A percentile compares a stretch with the other conserved stretches of the same genome.
Evolutionary conservation across 2,113 vertebrate species (phyloP).

Genomic region (Oceanites oceanicus): DNA sequence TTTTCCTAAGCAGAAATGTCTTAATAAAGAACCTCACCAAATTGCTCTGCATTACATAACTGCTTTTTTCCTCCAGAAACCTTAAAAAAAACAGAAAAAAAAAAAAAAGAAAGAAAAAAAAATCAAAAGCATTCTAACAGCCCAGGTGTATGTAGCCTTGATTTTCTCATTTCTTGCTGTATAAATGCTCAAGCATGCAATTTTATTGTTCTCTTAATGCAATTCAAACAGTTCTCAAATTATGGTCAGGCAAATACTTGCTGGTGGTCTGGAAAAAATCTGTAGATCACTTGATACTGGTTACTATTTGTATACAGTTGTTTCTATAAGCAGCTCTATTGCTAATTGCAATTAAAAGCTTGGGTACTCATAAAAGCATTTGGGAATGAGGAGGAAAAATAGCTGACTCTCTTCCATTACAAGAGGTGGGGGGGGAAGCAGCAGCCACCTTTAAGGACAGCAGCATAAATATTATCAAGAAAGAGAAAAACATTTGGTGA

Average conservation of each 20-base stretch:
- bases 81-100: neutral
- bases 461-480: neutral
- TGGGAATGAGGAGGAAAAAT: neutral
- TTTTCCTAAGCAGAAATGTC: neutral
- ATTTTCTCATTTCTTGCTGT: neutral
- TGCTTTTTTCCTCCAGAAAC: neutral
- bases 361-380: neutral
- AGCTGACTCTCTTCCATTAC: neutral
- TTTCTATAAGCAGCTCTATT: neutral
- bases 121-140: neutral
- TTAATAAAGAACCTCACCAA: neutral
- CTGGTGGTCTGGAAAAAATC: neutral
- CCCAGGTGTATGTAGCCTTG: neutral
- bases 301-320: neutral
- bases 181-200: neutral
- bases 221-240: neutral
- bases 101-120: too few relatives aligned
- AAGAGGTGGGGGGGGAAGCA: neutral
- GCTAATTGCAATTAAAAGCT: neutral
- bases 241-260: neutral
- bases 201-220: neutral
- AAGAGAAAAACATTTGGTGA: neutral
- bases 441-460: neutral
- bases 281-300: neutral
- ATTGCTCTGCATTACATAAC: neutral